Percentiles rank a stretch among this genome's conserved stretches.
Conservation (phyloP, 2,797 vertebrate genomes). For the Tiaroga cobitis region DNA sequence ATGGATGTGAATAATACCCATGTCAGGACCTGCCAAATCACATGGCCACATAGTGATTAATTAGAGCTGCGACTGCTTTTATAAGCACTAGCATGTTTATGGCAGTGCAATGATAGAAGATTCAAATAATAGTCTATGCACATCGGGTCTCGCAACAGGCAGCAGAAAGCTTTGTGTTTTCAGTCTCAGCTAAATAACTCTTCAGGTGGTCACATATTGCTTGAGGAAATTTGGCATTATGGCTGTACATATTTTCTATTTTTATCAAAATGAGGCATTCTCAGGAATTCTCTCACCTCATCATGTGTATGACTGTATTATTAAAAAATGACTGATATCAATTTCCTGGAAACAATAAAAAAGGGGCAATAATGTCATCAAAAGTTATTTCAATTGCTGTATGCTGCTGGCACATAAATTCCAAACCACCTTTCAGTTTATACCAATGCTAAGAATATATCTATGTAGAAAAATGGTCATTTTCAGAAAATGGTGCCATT, state of each 20-base stretch:
- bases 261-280: neutral
- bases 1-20: slow-evolving; percentile 30
- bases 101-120: neutral
- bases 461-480: neutral
- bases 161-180: slow-evolving; percentile 20
- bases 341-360: neutral
- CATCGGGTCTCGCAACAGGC: neutral
- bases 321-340: neutral
- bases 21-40: slow-evolving; percentile 21
- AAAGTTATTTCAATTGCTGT: slow-evolving; percentile 2
- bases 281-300: neutral
- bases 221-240: neutral
- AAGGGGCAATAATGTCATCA: slow-evolving; percentile 2
- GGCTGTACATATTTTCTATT: neutral
- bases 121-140: neutral
- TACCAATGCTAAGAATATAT: neutral
- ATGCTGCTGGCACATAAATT: neutral
- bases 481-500: neutral
- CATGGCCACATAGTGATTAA: slow-evolving; percentile 13
- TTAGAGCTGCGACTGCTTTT: slow-evolving; percentile 20
- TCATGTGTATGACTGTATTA: neutral
- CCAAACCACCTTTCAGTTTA: neutral
- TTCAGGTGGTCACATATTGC: neutral
- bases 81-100: slow-evolving; percentile 11
- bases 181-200: slow-evolving; percentile 12